Conservation (phyloP, 2,797 vertebrate species). For the Catharus ustulatus region DNA sequence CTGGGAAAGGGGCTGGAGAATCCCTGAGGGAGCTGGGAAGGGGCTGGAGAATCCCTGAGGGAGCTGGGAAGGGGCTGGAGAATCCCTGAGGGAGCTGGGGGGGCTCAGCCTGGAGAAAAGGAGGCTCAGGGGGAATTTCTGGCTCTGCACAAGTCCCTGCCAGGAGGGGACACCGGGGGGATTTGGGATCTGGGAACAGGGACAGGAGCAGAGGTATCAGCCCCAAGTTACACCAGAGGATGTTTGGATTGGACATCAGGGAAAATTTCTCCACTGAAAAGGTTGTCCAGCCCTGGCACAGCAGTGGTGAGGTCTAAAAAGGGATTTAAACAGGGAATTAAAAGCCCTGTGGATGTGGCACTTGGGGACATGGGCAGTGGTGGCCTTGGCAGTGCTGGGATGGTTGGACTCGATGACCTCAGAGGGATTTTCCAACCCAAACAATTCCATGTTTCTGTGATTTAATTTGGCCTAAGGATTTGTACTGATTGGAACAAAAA, state of each 20-base stretch:
- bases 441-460: not conserved
- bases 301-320: not conserved
- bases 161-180: not conserved
- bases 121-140: not conserved
- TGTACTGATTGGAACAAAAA: accelerated
- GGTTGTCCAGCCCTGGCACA: not conserved
- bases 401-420: accelerated
- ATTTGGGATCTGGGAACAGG: not conserved
- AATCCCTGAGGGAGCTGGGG: not conserved
- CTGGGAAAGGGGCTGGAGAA: too few species aligned
- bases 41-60: not conserved
- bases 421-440: not conserved
- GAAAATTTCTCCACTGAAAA: not conserved
- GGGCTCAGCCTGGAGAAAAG: not conserved
- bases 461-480: not conserved
- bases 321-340: not conserved
- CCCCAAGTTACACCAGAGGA: not conserved
- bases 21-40: too few species aligned
- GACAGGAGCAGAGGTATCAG: not conserved
- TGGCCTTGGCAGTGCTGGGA: not conserved
- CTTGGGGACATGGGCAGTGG: accelerated
- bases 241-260: accelerated
- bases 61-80: not conserved
- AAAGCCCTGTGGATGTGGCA: not conserved
- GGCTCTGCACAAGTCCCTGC: not conserved